Base-by-base conservation (phyloP, 2,888 invertebrate genomes). In the Oscheius onirici region DNA sequence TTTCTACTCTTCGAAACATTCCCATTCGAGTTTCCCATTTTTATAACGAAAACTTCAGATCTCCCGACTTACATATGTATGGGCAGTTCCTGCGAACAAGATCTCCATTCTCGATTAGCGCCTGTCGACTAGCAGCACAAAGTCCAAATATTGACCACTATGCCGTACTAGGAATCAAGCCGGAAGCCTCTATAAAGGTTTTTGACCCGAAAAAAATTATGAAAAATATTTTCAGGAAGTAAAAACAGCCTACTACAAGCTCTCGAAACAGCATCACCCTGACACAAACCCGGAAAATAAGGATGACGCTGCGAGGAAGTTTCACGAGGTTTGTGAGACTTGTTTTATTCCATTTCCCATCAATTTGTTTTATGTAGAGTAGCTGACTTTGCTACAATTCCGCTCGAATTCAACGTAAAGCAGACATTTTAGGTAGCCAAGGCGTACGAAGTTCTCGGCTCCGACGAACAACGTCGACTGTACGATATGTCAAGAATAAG, bases 231-330 rank as follows among this genome's bases (percentile, higher is more conserved):
- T 60, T 40, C 17, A 72, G 67, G 83, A 86, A 49, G 81, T 86
- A 24, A 86, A 86, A 68, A 69, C 81, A 11, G 85, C 86, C 2
- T 86, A 84, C 51, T 86, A 84, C 71, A 72, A 78, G 24, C 75
- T 86, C 8, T 84, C 85, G 41, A 86, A 86, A 73, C 79, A 82
- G 60, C 81, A 86, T 66, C 86, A 86, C 69, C 86, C 86, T 1
- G 86, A 86, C 70, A 75, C 76, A 46, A 86, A 85, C 74, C 75
- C 77, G 3, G 69, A 76, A 0, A 78, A 82, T 44, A 73, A 76
- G 34, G 82, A 81, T 5, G 81, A 80, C 34, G 77, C 85, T 17
- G 77, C 83, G 1, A 81, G 80, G 49, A 79, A 76, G 49, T 86
- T 86, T 63, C 86, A 85, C 69, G 76, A 81, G 73, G 84, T 85